Evolutionary conservation across 2,113 vertebrate genomes (phyloP).

Genomic region (Oncorhynchus gorbuscha): DNA sequence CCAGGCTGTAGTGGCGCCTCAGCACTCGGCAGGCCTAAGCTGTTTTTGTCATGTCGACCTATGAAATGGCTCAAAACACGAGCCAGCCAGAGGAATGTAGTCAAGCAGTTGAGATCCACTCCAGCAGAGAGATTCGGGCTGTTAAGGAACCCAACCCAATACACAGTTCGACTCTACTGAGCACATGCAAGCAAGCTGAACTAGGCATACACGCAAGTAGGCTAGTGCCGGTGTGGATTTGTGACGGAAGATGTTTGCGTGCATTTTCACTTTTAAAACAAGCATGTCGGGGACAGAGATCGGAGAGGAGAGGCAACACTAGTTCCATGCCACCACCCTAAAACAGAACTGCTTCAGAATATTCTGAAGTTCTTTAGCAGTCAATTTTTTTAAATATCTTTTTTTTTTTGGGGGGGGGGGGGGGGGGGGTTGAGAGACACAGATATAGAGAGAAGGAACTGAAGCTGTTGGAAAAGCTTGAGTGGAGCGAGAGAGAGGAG

Average conservation of each 20-base stretch:
- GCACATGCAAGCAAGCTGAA: constrained; percentile 81
- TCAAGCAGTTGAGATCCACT: no score
- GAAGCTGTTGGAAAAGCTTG: constrained; percentile 90
- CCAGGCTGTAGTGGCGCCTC: no score
- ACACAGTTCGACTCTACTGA: constrained; percentile 21
- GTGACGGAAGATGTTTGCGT: constrained; percentile 10
- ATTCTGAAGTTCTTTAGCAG: constrained; percentile 91
- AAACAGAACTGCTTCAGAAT: constrained; percentile 99
- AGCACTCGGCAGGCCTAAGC: no score
- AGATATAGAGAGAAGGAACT: constrained; percentile 75
- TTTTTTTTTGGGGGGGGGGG: constrained; percentile 44
- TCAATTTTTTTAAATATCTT: constrained; percentile 10
- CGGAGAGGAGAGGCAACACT: constrained; percentile 92
- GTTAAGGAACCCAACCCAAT: no score
- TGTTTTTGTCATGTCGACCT: no score
- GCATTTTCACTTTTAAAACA: constrained; percentile 72
- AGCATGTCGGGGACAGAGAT: constrained; percentile 88
- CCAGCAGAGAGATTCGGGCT: no score
- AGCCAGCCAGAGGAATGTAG: no score
- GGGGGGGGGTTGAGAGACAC: constrained; percentile 35
- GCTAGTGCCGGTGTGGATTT: background rate
- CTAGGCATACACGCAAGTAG: constrained; percentile 47
- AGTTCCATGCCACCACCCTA: constrained; percentile 99
- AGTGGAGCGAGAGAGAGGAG: constrained; percentile 76
- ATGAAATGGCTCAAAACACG: no score